phyloP scores from a whole-genome alignment of 2,113 vertebrate species.

The Cyrtonyx montezumae region DNA sequence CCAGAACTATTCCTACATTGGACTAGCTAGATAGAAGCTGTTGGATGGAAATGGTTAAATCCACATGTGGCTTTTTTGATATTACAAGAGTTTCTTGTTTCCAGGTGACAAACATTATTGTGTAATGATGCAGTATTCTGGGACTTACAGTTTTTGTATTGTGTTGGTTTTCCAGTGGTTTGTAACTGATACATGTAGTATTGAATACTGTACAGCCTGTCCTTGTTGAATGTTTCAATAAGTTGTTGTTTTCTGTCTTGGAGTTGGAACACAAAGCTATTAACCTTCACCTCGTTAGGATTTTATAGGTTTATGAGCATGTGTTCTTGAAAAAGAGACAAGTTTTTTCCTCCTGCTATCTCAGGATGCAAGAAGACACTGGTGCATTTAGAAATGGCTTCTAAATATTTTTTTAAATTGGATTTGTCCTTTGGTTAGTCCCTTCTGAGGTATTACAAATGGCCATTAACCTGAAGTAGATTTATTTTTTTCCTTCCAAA shows the following conservation, averaged over 20 bases:
- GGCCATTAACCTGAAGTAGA: constrained; percentile 7
- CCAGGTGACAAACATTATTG: not conserved
- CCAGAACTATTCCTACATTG: not conserved
- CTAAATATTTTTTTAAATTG: not conserved
- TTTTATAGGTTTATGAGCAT: not conserved
- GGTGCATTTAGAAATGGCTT: not conserved
- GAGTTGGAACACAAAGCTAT: not conserved
- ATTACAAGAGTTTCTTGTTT: not conserved
- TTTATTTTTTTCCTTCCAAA: constrained; percentile 19
- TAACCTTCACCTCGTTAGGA: not conserved
- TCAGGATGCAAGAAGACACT: not conserved
- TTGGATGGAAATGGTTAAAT: not conserved
- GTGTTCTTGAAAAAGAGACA: not conserved
- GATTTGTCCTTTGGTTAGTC: constrained; percentile 12
- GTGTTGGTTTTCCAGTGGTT: not conserved
- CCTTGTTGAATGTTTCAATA: not conserved
- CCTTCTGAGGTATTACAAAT: not conserved
- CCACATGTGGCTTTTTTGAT: not conserved
- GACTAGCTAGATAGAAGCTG: not conserved
- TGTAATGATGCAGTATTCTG: not conserved
- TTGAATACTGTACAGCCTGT: not conserved
- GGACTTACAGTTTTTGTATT: not conserved
- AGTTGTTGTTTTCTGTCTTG: not conserved
- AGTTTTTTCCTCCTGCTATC: not conserved
- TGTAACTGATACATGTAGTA: not conserved